phyloP scores from a whole-genome alignment of 1,140 invertebrate species.

The Apis cerana region DNA sequence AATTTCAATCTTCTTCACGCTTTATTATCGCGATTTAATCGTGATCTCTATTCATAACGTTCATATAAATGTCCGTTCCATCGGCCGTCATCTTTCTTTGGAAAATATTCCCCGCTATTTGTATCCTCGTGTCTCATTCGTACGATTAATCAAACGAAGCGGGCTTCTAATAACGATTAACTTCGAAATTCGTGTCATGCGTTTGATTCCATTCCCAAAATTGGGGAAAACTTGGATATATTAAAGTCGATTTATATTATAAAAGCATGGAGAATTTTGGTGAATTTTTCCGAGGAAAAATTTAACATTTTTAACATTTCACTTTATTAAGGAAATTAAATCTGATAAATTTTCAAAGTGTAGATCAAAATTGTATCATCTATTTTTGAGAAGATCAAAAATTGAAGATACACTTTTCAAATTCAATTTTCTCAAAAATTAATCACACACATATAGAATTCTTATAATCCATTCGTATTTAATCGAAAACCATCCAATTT shows the following conservation, averaged over 20 bases:
- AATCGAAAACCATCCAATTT: too few species aligned
- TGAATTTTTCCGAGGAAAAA: too few species aligned
- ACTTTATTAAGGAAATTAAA: too few species aligned
- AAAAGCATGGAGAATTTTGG: too few species aligned
- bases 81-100: neutral
- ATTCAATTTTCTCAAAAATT: too few species aligned
- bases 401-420: too few species aligned
- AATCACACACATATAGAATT: too few species aligned
- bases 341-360: too few species aligned
- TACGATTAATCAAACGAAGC: conserved; percentile 5
- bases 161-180: conserved; percentile 15
- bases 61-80: neutral
- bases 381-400: too few species aligned
- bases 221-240: conserved; percentile 40
- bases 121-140: neutral
- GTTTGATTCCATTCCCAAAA: conserved; percentile 34
- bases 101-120: neutral
- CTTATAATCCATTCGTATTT: too few species aligned
- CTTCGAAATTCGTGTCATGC: conserved; percentile 16
- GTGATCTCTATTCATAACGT: neutral
- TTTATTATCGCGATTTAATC: neutral
- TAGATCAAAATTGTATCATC: too few species aligned
- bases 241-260: neutral
- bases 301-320: too few species aligned
- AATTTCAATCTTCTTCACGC: neutral